Conservation (phyloP, 1,140 invertebrate genomes). For the Drosophila gunungcola region DNA sequence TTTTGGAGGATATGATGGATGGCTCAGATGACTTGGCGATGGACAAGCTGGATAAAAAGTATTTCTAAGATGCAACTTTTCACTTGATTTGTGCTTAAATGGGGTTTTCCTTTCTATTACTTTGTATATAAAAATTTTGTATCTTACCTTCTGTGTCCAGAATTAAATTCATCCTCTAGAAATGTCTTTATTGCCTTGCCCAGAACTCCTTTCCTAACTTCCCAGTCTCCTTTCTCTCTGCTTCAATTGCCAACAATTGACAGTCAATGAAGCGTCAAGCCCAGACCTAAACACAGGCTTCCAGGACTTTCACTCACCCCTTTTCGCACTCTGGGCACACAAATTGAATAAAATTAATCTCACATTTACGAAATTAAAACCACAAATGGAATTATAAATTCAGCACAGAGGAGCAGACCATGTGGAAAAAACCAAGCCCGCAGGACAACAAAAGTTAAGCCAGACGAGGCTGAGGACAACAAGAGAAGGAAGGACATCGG, state of each 20-base stretch:
- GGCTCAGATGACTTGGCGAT: background rate
- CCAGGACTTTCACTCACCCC: slow-evolving; percentile 3
- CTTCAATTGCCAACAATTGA: slow-evolving; percentile 49
- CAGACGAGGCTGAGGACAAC: slow-evolving; percentile 48
- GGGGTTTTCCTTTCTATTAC: background rate
- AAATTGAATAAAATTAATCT: slow-evolving; percentile 83
- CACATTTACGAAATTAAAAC: slow-evolving; percentile 83
- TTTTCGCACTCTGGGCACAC: slow-evolving; percentile 9
- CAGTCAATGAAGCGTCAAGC: slow-evolving; percentile 56
- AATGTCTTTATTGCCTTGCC: background rate
- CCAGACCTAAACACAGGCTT: slow-evolving; percentile 1
- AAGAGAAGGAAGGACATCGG: slow-evolving; percentile 9
- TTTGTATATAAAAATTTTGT: background rate
- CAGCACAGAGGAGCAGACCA: slow-evolving; percentile 56
- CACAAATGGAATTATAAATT: slow-evolving; percentile 84
- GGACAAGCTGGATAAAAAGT: slow-evolving; percentile 21
- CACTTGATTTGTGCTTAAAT: no score
- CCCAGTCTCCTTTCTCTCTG: background rate
- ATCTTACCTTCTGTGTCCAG: no score
- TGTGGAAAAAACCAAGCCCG: slow-evolving; percentile 65
- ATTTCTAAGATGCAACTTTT: slow-evolving; percentile 11
- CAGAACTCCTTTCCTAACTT: background rate
- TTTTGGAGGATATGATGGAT: slow-evolving; percentile 41
- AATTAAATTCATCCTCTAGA: background rate
- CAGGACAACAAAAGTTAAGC: slow-evolving; percentile 82